Evolutionary conservation across 2,888 invertebrate genomes (phyloP).

Genomic region (Trypoxylon attenuatum): DNA sequence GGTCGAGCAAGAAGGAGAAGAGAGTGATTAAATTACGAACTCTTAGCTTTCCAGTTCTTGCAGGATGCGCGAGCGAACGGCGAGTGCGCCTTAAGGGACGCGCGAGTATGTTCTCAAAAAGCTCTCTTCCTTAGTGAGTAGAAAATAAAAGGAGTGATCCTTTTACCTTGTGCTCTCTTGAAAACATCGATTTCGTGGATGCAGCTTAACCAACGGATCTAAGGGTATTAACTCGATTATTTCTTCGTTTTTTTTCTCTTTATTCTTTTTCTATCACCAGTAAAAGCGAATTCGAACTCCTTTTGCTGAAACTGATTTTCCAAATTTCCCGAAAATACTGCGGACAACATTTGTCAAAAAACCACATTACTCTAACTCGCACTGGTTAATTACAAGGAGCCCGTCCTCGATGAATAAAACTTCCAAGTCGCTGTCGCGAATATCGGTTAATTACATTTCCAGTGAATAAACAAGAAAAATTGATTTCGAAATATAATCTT

Average conservation of each 20-base stretch:
- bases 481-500: too few relatives aligned
- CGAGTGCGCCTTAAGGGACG: slow-evolving; percentile 65
- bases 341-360: too few relatives aligned
- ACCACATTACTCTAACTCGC: too few relatives aligned
- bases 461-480: too few relatives aligned
- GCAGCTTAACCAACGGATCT: neutral
- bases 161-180: slow-evolving; percentile 42
- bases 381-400: too few relatives aligned
- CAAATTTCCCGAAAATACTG: too few relatives aligned
- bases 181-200: neutral
- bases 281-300: neutral
- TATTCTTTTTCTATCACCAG: neutral
- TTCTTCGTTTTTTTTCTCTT: neutral
- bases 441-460: too few relatives aligned
- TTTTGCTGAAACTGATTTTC: too few relatives aligned
- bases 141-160: slow-evolving; percentile 62
- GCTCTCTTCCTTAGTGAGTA: slow-evolving; percentile 56
- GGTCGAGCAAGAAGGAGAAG: slow-evolving; percentile 55
- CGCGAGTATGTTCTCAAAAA: slow-evolving; percentile 67
- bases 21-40: slow-evolving; percentile 73
- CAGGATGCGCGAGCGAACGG: slow-evolving; percentile 48
- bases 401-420: too few relatives aligned
- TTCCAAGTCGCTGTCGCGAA: too few relatives aligned
- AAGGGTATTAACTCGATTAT: neutral
- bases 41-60: slow-evolving; percentile 72